Percentiles rank a stretch among this genome's conserved stretches.
These are phyloP conservation scores for Pseudomyrmex sp. DNA, from an alignment of 1,140 invertebrate genomes.

Conservation along the genomic window DNA sequence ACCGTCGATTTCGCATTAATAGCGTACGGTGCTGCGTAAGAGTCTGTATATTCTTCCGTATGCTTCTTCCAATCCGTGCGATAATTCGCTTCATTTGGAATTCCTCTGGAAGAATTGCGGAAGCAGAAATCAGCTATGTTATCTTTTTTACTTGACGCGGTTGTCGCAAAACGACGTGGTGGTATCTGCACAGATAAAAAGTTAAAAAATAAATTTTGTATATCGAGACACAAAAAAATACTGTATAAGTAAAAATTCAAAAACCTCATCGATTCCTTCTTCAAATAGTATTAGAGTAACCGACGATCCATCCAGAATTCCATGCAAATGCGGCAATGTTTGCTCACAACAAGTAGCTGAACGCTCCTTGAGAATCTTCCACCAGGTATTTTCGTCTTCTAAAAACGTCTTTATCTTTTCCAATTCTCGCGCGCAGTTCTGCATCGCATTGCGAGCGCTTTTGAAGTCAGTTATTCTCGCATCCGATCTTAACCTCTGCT, in stretches of 20 bases:
- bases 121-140: no score
- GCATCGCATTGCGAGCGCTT: constrained; percentile 18
- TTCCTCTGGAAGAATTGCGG: not conserved
- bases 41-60: not conserved
- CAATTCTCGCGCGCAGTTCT: constrained; percentile 56
- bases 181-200: not conserved
- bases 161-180: constrained; percentile 24
- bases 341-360: constrained; percentile 65
- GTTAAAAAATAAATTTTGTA: not conserved
- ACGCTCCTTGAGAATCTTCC: constrained; percentile 56
- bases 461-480: constrained; percentile 39
- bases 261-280: constrained; percentile 38
- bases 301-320: constrained; percentile 65
- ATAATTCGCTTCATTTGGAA: not conserved
- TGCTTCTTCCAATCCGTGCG: not conserved
- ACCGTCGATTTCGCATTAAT: constrained; percentile 6
- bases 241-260: no score
- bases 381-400: constrained; percentile 64
- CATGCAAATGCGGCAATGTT: constrained; percentile 70
- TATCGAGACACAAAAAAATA: no score
- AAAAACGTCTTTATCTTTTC: constrained; percentile 59
- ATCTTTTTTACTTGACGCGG: not conserved
- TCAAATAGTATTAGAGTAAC: constrained; percentile 66
- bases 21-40: not conserved
- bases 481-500: not conserved